Evolutionary conservation across 2,113 vertebrate genomes (phyloP).

Genomic region (Cacatua alba): DNA sequence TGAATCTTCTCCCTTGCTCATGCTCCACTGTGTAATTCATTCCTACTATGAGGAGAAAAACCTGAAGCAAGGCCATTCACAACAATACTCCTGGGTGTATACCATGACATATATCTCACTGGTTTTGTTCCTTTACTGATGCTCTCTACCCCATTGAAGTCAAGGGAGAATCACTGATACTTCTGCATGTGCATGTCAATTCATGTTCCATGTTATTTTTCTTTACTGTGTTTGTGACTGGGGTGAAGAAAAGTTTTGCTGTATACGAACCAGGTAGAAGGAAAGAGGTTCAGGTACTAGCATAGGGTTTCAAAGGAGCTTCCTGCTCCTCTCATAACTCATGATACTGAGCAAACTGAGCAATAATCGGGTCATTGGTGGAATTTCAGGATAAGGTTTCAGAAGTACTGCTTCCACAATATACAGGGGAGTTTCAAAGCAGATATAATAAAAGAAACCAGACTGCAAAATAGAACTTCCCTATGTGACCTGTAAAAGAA

Average conservation of each 20-base stretch:
- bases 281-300: background rate
- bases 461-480: background rate
- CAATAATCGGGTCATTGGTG: rapidly evolving
- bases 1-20: background rate
- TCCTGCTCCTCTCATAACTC: background rate
- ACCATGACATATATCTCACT: background rate
- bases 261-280: background rate
- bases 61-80: background rate
- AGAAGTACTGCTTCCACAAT: background rate
- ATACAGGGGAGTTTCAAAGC: background rate
- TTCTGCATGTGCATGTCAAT: rapidly evolving
- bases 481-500: background rate
- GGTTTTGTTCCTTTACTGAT: background rate
- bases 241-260: background rate
- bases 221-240: too few species aligned
- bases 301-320: background rate
- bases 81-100: rapidly evolving
- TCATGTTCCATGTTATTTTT: background rate
- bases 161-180: background rate
- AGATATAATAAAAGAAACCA: background rate
- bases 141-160: background rate
- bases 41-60: background rate
- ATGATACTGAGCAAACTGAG: background rate
- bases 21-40: rapidly evolving
- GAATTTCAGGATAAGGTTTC: background rate